Evolutionary conservation across 2,797 vertebrate genomes (phyloP), one percentile per base, ranked within the genome.

Genomic region (Sebastes glaucus): DNA sequence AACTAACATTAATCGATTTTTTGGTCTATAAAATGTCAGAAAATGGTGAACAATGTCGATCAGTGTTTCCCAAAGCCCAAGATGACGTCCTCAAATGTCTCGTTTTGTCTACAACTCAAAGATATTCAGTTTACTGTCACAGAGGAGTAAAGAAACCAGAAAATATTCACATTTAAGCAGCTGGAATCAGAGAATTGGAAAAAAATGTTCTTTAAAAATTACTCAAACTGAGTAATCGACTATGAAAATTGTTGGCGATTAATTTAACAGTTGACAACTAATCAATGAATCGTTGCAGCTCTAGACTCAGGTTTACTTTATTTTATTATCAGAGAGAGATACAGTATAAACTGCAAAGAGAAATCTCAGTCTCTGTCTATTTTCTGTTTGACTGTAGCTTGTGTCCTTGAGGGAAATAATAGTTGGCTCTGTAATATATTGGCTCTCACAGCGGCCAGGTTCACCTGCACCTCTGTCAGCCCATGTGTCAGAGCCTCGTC

Each of bases 331-430:
- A n/a, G 16, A 46, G 13, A 2, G 22, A 56, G 16, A 25, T 32
- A n/a, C 42, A 46, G 42, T 46, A 46, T 46, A 18, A 18, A 46
- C 16, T 46, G 42, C 42, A 46, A 18, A 46, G 42, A 18, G 16
- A 46, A 7, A 46, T 46, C 6, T 46, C 42, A 46, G 42, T 33
- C 30, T 32, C 33, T 13, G 60, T 30, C 20, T 13, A 2, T 63
- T 57, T 28, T 52, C 42, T 67, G 20, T 67, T 57, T 33, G n/a
- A 22, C 38, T 30, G 32, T 35, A 11, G 55, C 55, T 71, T 23
- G 33, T 71, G 74, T 81, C 78, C 80, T 86, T 77, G 72, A 74
- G 77, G 6, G 59, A 83, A 72, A 77, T 60, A 30, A 59, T 42
- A 52, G 30, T 55, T 59, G 69, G 46, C 68, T 76, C 62, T 68